Evolutionary conservation across 2,888 invertebrate genomes (phyloP).

Genomic region (Trilocha varians): DNA sequence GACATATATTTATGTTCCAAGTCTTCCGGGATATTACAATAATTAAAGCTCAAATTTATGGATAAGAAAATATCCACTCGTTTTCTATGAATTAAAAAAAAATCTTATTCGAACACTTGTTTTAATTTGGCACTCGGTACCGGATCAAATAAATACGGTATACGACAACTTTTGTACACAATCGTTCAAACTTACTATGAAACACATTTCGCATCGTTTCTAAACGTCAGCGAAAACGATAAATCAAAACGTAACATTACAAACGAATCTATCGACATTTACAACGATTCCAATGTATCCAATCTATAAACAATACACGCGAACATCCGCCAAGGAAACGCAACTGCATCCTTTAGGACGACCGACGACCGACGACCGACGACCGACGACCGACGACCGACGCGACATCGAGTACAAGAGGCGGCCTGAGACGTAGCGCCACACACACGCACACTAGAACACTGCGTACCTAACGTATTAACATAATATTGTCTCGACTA

Average conservation of each 20-base stretch:
- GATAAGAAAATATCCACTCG: conserved; percentile 44
- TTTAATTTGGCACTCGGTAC: conserved; percentile 45
- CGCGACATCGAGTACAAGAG: conserved; percentile 14
- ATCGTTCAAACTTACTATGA: conserved; percentile 29
- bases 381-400: conserved; percentile 18
- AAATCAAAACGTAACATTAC: conserved; percentile 21
- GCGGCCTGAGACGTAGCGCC: conserved; percentile 12
- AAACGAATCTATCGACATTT: conserved; percentile 8
- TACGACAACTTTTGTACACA: conserved; percentile 37
- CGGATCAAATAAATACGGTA: conserved; percentile 28
- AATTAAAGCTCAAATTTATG: conserved; percentile 71
- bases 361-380: conserved; percentile 14
- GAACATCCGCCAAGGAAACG: conserved; percentile 4
- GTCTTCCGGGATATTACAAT: conserved; percentile 61
- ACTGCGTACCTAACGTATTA: conserved; percentile 54
- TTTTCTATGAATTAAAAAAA: conserved; percentile 41
- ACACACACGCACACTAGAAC: conserved; percentile 28
- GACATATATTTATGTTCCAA: conserved; percentile 28
- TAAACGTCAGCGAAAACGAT: conserved; percentile 28
- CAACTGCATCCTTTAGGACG: conserved; percentile 17
- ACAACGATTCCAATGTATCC: conserved; percentile 19
- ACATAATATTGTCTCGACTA: conserved; percentile 70
- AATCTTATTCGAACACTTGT: conserved; percentile 41
- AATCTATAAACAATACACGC: conserved; percentile 10
- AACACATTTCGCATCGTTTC: conserved; percentile 23